Base-by-base conservation (phyloP, 2,888 invertebrate genomes). In the Zygogramma bicolorata region DNA sequence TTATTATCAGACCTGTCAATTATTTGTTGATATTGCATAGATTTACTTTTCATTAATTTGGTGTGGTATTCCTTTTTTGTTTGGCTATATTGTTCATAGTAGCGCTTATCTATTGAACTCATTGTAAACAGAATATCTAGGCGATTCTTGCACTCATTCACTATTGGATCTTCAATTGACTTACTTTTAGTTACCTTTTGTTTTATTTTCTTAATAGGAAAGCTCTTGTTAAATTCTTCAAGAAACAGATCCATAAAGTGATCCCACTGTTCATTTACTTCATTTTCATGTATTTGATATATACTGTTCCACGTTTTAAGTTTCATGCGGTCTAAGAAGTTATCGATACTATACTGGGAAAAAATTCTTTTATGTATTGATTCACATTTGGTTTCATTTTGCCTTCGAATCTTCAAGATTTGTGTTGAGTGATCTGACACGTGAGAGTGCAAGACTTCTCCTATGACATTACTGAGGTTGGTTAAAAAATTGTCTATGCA, bases 121-220 rank as follows among this genome's bases (percentile, higher is more conserved):
- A 60, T 18, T 60, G 31, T 60, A 8, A 60, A 60, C 60, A 60
- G 15, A 20, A 60, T 60, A 60, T 60, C 60, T 8, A 58, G 34
- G 22, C 60, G 34, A 18, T 38, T 60, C 34, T 38, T 60, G 60
- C 60, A 60, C 34, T 60, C 60, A 18, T 13, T 34, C 18, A 60
- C 60, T 60, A 20, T 15, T 18, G 60, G 34, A 34, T 60, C 60
- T 7, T 29, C 25, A 7, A 3, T 60, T n/a, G 34, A 18, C 15
- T 60, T 34, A 15, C 1, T 34, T 22, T 60, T 15, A 34, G 31
- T 60, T 18, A 18, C 38, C n/a, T n/a, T n/a, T n/a, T n/a, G n/a
- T n/a, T n/a, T n/a, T n/a, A n/a, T n/a, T n/a, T n/a, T n/a, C n/a
- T n/a, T n/a, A n/a, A n/a, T n/a, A n/a, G n/a, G n/a, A n/a, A n/a